Base-by-base conservation (phyloP, 2,113 vertebrate genomes). In the Fukomys damarensis region DNA sequence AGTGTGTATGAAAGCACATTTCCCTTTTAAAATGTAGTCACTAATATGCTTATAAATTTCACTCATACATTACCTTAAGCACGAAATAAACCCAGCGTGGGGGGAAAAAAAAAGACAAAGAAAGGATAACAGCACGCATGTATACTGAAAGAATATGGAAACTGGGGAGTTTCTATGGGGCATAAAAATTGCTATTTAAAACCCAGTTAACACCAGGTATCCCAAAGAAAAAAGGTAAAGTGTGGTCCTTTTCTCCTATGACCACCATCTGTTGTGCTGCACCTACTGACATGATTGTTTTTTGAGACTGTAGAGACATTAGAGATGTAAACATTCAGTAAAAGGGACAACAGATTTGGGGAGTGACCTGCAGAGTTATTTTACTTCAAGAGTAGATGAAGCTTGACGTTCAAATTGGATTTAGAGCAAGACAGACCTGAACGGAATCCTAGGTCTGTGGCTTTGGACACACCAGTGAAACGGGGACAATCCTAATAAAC, bases 11-110 rank as follows among this genome's bases (percentile, higher is more conserved):
- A 54, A 97, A 86, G 93, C 92, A 94, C 35, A 74, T 66, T 88
- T 96, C 86, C 65, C 58, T 88, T 89, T 92, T 72, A 46, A 96
- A 92, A 96, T 94, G 84, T 94, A 7, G 97, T 97, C 70, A 65
- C 38, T 66, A 95, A 95, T 86, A 41, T n/a, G 84, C 89, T 94
- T 97, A 92, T n/a, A 98, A 97, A 98, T 97, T 98, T 94, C 76
- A 96, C 61, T 80, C 95, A 98, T 98, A 86, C 82, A 90, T 98
- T 98, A 97, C 92, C 96, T 68, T 97, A 97, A 97, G 95, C 54
- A 96, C 52, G 61, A 98, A 98, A 86, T 82, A 97, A 98, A 97
- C 66, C 81, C 96, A 95, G 98, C 96, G 93, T 94, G 24, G 81
- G n/a, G n/a, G n/a, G n/a, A n/a, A n/a, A n/a, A n/a, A n/a, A 89